These are phyloP conservation scores for Silurus meridionalis DNA, from an alignment of 2,113 vertebrate genomes.

Conservation along the genomic window DNA sequence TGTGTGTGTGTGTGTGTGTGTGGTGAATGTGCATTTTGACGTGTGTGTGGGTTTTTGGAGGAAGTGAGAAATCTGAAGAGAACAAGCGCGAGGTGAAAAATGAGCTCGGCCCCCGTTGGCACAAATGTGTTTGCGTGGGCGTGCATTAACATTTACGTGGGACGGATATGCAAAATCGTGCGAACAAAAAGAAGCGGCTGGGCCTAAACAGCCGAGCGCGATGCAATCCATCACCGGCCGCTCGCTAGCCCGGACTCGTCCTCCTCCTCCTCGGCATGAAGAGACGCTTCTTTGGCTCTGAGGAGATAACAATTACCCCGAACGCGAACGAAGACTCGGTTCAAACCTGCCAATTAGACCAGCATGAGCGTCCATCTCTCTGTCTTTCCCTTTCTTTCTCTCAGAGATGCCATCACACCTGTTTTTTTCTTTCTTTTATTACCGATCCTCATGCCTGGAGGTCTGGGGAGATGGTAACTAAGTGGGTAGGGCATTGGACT, in stretches of 20 bases:
- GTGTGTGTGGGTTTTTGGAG: constrained; percentile 50
- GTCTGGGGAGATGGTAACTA: not conserved
- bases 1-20: constrained; percentile 31
- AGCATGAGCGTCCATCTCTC: not conserved
- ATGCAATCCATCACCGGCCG: constrained; percentile 31
- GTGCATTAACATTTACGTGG: constrained; percentile 80
- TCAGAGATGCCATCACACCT: not conserved
- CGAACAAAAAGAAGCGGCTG: constrained; percentile 71
- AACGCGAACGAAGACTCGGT: not conserved
- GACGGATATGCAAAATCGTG: constrained; percentile 77
- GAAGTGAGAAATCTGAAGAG: constrained; percentile 51
- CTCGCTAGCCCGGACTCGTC: constrained; percentile 21
- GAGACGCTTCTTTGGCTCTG: constrained; percentile 21
- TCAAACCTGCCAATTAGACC: constrained; percentile 38
- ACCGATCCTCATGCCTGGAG: constrained; percentile 35
- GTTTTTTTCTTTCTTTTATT: constrained; percentile 29
- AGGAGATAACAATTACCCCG: constrained; percentile 43
- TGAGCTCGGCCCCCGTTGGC: constrained; percentile 75
- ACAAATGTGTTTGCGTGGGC: constrained; percentile 79
- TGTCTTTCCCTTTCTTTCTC: not conserved
- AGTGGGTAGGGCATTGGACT: too few relatives aligned
- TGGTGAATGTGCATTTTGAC: constrained; percentile 17
- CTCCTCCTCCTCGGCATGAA: constrained; percentile 4
- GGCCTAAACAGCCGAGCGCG: constrained; percentile 56
- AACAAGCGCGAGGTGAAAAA: constrained; percentile 58